Evolutionary conservation across 2,113 vertebrate genomes (phyloP), one percentile per base, ranked within the genome.

Genomic region (Phalacrocorax brasilianus): DNA sequence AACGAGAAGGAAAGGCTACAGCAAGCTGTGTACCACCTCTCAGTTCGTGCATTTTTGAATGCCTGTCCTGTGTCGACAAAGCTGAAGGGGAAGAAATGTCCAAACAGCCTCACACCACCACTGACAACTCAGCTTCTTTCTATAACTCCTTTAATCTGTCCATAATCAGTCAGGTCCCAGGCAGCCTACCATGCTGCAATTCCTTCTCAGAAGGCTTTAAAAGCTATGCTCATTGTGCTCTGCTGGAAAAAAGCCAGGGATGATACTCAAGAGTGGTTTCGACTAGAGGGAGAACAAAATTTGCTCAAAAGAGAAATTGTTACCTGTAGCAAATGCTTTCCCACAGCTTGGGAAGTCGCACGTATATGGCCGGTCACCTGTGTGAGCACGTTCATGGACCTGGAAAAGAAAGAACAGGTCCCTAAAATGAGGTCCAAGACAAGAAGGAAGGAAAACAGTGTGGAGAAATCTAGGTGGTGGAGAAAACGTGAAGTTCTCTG

Each of bases 281-380:
- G 38, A 49, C 23, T n/a, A 28, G 45, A 49, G 4, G 50, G 65
- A 53, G 82, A 52, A 67, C 4, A 42, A 50, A 49, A 84, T 62
- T 50, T 67, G 10, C 40, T 32, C 32, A 28, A 35, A 71, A 40
- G 61, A 74, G 21, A 35, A 85, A 63, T 3, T 5, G 26, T 92
- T 97, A 98, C 98, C 98, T 88, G 98, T 99, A 66, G 98, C 97
- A 93, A 99, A 99, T 45, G 98, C 98, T 93, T 99, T 99, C 74
- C 98, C 98, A 32, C 98, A 99, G 93, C 97, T 95, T 56, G 97
- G 96, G 70, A 98, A 97, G 65, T 98, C 97, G 19, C 98, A 99
- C 1, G 94, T 93, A 63, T 98, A 99, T 0, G 98, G 98, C 35
- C 98, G 93, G 90, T 98, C 98, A 23, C 98, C 98, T 0, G 98